Evolutionary conservation across 2,113 vertebrate genomes (phyloP).

Genomic region (Elgaria multicarinata): DNA sequence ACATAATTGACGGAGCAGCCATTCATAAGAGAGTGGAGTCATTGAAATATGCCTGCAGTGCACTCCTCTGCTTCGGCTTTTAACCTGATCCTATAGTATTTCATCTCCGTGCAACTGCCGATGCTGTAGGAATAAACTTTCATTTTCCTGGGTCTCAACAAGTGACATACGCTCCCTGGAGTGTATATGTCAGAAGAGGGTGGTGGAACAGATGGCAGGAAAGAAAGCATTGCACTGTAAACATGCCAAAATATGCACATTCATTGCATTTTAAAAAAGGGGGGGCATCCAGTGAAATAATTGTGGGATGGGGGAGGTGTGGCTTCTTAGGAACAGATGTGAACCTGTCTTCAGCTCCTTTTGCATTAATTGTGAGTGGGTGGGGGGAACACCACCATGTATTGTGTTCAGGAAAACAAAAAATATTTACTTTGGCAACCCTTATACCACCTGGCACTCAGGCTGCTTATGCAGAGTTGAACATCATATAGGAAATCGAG

Average conservation of each 20-base stretch:
- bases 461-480: not conserved
- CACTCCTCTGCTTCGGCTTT: not conserved
- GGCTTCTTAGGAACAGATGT: slow-evolving; percentile 14
- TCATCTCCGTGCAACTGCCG: not conserved
- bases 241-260: slow-evolving; percentile 25
- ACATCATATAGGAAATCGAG: not conserved
- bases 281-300: rapidly evolving
- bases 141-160: not conserved
- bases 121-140: not conserved
- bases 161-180: not conserved
- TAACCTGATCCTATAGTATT: slow-evolving; percentile 11
- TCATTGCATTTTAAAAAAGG: not conserved
- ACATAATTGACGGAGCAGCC: not conserved
- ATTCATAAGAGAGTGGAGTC: not conserved
- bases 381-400: not conserved
- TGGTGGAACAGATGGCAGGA: slow-evolving; percentile 7
- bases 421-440: slow-evolving; percentile 56
- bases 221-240: not conserved
- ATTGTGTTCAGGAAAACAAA: slow-evolving; percentile 29
- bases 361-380: slow-evolving; percentile 33
- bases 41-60: not conserved
- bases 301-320: not conserved
- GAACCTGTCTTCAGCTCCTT: slow-evolving; percentile 23
- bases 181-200: not conserved
- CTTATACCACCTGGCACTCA: slow-evolving; percentile 10